Evolutionary conservation across 35 echinoderm and acorn worm species (phyloP).

Genomic region (Heliocidaris erythrogramma): DNA sequence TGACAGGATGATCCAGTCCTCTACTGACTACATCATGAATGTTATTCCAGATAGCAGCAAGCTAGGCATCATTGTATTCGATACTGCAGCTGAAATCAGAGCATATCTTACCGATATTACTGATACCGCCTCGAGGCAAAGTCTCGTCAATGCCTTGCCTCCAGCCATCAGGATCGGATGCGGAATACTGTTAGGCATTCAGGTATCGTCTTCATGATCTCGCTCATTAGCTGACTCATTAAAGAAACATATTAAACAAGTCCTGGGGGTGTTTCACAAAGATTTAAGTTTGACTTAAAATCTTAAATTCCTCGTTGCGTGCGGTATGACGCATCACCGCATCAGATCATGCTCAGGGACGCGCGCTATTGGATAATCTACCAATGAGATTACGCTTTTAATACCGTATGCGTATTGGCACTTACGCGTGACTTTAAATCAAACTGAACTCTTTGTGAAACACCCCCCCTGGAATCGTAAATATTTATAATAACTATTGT

Average conservation of each 20-base stretch:
- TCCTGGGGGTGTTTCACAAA: too few species aligned
- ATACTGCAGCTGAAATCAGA: neutral
- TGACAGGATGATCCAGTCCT: slow-evolving; percentile 18
- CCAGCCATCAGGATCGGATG: neutral
- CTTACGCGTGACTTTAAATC: too few species aligned
- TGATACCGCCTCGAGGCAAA: neutral
- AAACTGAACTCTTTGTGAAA: too few species aligned
- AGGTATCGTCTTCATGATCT: neutral
- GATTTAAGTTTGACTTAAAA: too few species aligned
- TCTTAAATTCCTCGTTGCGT: too few species aligned
- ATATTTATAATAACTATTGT: neutral
- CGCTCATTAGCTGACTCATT: neutral
- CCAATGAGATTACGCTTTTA: too few species aligned
- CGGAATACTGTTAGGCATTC: slow-evolving; percentile 18
- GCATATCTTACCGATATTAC: neutral
- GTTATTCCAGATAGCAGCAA: neutral
- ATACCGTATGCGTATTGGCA: too few species aligned
- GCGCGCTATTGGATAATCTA: too few species aligned
- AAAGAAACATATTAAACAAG: neutral
- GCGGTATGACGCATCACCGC: too few species aligned
- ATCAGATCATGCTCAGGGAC: too few species aligned
- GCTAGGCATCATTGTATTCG: neutral
- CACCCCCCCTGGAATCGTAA: neutral
- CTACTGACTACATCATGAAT: slow-evolving; percentile 41
- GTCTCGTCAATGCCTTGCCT: slow-evolving; percentile 9